A percentile compares a stretch with the other conserved stretches of the same genome.
Conservation (phyloP, 1,140 invertebrate genomes). For the Calosoma granatense region DNA sequence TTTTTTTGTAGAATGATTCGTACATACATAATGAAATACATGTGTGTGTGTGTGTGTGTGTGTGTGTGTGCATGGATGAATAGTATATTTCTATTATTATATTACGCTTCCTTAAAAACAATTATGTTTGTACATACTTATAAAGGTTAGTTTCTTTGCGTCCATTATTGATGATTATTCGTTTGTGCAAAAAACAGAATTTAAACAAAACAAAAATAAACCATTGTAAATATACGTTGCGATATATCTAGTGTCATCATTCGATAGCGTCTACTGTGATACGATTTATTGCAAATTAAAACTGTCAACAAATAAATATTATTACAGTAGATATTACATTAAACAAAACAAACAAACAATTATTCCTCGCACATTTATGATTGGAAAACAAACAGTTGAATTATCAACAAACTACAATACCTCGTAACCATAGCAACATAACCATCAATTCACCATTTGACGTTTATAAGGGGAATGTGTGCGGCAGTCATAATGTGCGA, state of each 20-base stretch:
- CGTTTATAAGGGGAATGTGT: no score
- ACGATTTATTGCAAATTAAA: background rate
- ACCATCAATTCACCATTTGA: no score
- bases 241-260: background rate
- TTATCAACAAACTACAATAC: no score
- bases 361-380: background rate
- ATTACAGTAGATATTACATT: conserved; percentile 5
- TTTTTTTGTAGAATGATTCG: no score
- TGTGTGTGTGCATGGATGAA: no score
- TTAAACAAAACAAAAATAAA: no score
- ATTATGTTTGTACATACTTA: background rate
- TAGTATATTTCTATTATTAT: no score
- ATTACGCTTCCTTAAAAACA: background rate
- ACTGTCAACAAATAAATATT: background rate
- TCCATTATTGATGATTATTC: background rate
- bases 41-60: no score
- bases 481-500: conserved; percentile 3
- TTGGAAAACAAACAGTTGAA: background rate
- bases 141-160: background rate
- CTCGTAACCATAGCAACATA: no score
- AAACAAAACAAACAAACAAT: no score
- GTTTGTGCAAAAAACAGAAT: background rate
- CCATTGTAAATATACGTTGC: background rate
- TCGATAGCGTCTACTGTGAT: background rate
- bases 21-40: no score